Evolutionary conservation across 2,113 vertebrate genomes (phyloP), one percentile per base, ranked within the genome.

Genomic region (Psephotus haematonotus): DNA sequence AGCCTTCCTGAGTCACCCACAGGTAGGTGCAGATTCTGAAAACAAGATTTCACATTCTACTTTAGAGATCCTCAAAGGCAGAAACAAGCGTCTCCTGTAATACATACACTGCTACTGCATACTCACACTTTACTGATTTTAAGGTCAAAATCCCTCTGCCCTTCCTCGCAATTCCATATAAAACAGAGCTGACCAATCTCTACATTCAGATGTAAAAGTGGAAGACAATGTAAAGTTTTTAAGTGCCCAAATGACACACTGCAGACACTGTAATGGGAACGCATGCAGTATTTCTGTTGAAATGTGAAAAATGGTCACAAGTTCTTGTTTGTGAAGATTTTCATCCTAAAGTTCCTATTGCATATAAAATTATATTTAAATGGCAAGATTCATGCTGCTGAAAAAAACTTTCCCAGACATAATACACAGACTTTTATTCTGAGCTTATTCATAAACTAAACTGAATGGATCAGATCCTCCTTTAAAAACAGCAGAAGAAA

Each of bases 1-100:
- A 98, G 99, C 97, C 98, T 99, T 28, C 93, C 97, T 0, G 99
- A 99, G 4, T 98, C 99, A 19, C 99, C 98, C 14, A 98, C 98
- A 98, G 99, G 99, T 98, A 97, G 35, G 88, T 31, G 10, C 44
- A 77, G n/a, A 39, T 25, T 60, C 39, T 71, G 75, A 64, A 62
- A 64, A 46, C 4, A 31, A 50, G 11, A 31, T 49, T 37, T 63
- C 24, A 3, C 35, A 5, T 79, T 74, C 39, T 95, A 13, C 47
- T 78, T 62, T 55, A 53, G 11, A 52, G 41, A 55, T 69, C 41
- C 50, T 11, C 39, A 50, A 52, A 82, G 72, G 57, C 33, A 67
- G 7, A 63, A 65, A 49, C 12, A 70, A 46, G 8, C 7, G 31
- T n/a, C 44, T 72, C 6, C 17, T 63, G 19, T 55, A 46, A 33